phyloP scores from a whole-genome alignment of 2,113 vertebrate genomes.

The Asarcornis scutulata region DNA sequence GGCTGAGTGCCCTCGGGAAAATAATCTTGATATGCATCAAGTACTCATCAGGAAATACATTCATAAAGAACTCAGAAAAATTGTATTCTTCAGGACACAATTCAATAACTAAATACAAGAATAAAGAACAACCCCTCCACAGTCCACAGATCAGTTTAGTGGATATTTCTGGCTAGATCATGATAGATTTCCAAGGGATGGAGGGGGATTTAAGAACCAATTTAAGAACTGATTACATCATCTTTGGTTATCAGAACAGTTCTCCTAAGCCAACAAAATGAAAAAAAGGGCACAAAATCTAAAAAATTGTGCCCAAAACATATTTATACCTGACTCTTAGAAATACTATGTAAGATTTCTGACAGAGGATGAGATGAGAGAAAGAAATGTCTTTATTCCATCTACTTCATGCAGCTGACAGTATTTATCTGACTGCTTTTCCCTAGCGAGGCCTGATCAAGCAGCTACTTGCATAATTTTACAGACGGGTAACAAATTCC shows the following conservation, averaged over 20 bases:
- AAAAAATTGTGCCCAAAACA: background rate
- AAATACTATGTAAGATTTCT: background rate
- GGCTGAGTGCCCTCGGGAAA: background rate
- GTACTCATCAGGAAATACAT: background rate
- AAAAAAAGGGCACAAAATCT: background rate
- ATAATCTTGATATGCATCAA: background rate
- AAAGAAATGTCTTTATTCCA: background rate
- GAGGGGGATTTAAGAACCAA: too few relatives aligned
- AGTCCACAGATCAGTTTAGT: background rate
- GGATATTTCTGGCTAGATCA: background rate
- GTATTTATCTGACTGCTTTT: background rate
- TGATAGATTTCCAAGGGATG: background rate
- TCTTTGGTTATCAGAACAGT: background rate
- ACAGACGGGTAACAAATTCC: background rate
- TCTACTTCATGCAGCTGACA: background rate
- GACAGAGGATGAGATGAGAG: background rate
- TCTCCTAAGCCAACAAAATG: background rate
- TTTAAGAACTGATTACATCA: too few relatives aligned
- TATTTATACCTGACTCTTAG: background rate
- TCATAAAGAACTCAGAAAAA: background rate
- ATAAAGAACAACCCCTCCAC: background rate
- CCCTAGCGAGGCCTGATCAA: background rate
- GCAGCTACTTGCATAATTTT: background rate
- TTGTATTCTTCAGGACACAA: background rate
- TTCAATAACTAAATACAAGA: background rate